Evolutionary conservation across 1,140 invertebrate species (phyloP), one percentile per base, ranked within the genome.

Genomic region (Chrysoperla carnea): DNA sequence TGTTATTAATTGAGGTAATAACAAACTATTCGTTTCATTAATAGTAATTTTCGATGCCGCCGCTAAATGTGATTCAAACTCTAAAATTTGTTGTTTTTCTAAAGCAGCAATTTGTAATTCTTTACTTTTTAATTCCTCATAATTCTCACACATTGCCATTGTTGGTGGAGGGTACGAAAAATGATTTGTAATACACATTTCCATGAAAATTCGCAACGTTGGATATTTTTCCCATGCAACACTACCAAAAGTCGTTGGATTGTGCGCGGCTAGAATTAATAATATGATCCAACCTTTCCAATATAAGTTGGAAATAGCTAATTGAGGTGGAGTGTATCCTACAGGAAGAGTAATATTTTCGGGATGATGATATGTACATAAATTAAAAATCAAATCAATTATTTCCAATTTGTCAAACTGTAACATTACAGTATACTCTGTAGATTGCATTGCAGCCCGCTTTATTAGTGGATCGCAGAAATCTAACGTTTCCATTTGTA

Each of bases 281-380:
- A 98, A 64, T 54, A 95, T 81, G 28, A 81, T 69, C 92, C 92
- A 97, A 29, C 80, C 79, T 63, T 91, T 92, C 92, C 92, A 97
- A 62, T 95, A 96, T 12, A 87, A 66, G 49, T 80, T 81, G 6
- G 83, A 78, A 52, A 97, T 93, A 1, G 90, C 92, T 54, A 96
- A 66, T 48, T 78, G 79, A 0, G 92, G 92, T 9, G 92, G 82
- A 31, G 75, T 73, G 60, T 95, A 83, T 59, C 76, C 85, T 4
- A 71, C 55, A 1, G 92, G 91, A 40, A 96, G 67, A 13, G 75
- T 75, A 46, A 94, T 93, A 53, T 92, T 92, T 53, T 92, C 89
- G 1, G 90, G 91, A 59, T 92, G 84, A 53, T 84, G 81, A 66
- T 96, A 97, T 44, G 84, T 77, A 53, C 83, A 84, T 44, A 93